Base-by-base conservation (phyloP, 2,888 invertebrate species). In the Apotomis turbidana region DNA sequence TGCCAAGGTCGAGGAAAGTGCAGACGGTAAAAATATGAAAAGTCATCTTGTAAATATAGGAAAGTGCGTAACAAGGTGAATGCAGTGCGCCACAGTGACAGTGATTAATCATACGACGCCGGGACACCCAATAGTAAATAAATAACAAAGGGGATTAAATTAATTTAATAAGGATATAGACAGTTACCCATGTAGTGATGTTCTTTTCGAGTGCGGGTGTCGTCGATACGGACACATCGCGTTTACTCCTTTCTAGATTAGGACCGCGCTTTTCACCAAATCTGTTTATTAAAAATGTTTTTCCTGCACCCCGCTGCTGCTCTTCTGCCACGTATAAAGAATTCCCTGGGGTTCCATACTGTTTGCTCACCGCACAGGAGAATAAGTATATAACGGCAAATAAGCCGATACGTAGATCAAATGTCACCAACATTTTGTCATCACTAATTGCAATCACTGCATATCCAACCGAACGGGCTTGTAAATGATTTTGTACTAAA, bases 111-210 rank as follows among this genome's bases (percentile, higher is more conserved):
- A 75, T 75, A 74, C 74, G 75, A 76, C 72, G 78, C 78, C 75
- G 76, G 74, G 76, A 78, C 71, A 62, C 71, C 74, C 76, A 76
- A 76, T 74, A 74, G 75, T 78, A 74, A 75, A 79, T 79, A 81
- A 78, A 77, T 79, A 75, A 85, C 81, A 85, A 85, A 85, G 85
- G 83, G 84, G 83, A 83, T 75, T 73, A 77, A 82, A 79, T 74
- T 74, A 79, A 80, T 79, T 76, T 86, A 88, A 87, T 85, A 84
- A 86, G 86, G 86, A 88, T 85, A 85, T 82, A 74, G 73, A 78
- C 80, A 77, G 78, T 89, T 90, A 94, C 93, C 93, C 93, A 93
- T 83, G 92, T 91, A 86, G 89, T 93, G 75, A 91, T 90, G 79
- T 92, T 93, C 85, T 87, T 90, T 78, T 84, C 81, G 71, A 84